Conservation (phyloP, 1,140 invertebrate species). For the Dinothrombium tinctorium region DNA sequence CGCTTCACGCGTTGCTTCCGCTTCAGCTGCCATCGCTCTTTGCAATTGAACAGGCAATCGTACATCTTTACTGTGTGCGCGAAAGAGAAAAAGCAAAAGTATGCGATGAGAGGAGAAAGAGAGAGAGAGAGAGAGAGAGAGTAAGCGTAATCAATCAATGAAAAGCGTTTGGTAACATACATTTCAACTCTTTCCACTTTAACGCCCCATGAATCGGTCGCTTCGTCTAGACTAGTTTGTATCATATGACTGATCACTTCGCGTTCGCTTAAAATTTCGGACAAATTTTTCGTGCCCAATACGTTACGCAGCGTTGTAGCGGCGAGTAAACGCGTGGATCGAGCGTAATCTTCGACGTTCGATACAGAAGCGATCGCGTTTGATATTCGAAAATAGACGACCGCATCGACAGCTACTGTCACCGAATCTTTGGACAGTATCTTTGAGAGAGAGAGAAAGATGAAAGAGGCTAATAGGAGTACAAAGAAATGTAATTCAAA, state of each 20-base stretch:
- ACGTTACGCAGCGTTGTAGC: conserved; percentile 27
- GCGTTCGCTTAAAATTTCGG: conserved; percentile 29
- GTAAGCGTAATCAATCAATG: too few species aligned
- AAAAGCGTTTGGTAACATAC: too few species aligned
- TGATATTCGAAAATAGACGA: conserved; percentile 36
- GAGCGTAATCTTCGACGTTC: conserved; percentile 31
- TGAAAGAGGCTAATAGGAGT: too few species aligned
- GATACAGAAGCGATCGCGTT: conserved; percentile 34
- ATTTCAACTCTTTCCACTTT: conserved; percentile 37
- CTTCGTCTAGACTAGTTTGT: conserved; percentile 28
- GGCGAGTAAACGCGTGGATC: conserved; percentile 22
- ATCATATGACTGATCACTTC: conserved; percentile 29
- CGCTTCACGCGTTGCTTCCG: too few species aligned
- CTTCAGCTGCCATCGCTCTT: too few species aligned
- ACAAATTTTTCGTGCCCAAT: conserved; percentile 29
- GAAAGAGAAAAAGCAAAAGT: too few species aligned
- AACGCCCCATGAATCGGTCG: conserved; percentile 35
- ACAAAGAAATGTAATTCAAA: too few species aligned
- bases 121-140: too few species aligned
- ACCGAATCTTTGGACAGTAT: conserved; percentile 69
- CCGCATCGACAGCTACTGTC: conserved; percentile 54
- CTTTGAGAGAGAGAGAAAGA: too few species aligned
- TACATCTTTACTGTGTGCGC: too few species aligned
- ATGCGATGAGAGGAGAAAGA: too few species aligned
- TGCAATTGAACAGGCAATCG: too few species aligned